Base-by-base conservation (phyloP, 2,888 invertebrate species). In the Dicranocentrus wangi region DNA sequence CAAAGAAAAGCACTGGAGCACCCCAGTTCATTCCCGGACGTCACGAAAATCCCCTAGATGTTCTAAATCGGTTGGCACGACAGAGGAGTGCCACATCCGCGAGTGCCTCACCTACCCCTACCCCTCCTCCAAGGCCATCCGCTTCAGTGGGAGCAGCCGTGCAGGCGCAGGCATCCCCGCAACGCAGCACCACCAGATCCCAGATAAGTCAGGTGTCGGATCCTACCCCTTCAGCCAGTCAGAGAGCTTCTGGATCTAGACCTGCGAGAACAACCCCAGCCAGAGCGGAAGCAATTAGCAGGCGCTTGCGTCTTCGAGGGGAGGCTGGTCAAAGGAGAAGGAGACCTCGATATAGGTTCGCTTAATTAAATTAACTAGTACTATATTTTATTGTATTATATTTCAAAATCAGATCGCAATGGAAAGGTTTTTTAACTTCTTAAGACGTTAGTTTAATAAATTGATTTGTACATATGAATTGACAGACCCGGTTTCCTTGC, bases 401-500 rank as follows among this genome's bases (percentile, higher is more conserved):
- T n/a, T 53, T 19, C 8, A 7, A 55, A 23, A 23, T 10, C 17
- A n/a, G n/a, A 32, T 32, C 10, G 32, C 32, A 32, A 7, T 32
- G 32, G 10, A 7, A 3, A 32, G 10, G 32, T 32, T 32, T 32
- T 55, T 7, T 55, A 1, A 23, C 1, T 25, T 25, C 13, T 53
- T 21, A 5, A 5, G 21, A 21, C 21, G 55, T 5, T 55, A 21
- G 1, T 55, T 55, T 55, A 21, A 7, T 23, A 39, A n/a, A n/a
- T n/a, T n/a, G n/a, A n/a, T n/a, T 51, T 51, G 17, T 32, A 23
- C 65, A 21, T 70, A n/a, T n/a, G n/a, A n/a, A n/a, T n/a, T n/a
- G n/a, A n/a, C n/a, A 87, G 90, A 82, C 92, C 93, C 0, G 93
- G 93, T 28, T 93, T 93, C 0, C 92, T 93, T 0, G 93, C 93